A percentile compares a stretch with the other conserved stretches of the same genome.
Evolutionary conservation across 1,140 invertebrate genomes (phyloP).

Genomic region (Euwallacea similis): DNA sequence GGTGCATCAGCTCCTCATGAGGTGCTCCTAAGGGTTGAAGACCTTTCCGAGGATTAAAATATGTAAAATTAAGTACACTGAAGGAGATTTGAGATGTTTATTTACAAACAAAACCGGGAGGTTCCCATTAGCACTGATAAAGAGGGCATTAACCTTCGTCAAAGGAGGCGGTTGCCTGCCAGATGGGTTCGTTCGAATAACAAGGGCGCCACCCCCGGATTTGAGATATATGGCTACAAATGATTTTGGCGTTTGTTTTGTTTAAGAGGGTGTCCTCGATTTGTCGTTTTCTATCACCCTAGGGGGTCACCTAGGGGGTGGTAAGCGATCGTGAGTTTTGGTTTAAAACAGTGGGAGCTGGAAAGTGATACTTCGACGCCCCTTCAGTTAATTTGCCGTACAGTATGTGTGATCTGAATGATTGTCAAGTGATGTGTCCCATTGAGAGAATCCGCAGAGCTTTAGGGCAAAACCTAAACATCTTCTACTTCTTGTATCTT

Average conservation of each 20-base stretch:
- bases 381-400: background rate
- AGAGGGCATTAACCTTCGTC: background rate
- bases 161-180: background rate
- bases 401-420: no score
- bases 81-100: background rate
- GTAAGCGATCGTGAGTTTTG: background rate
- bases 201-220: constrained; percentile 1
- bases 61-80: background rate
- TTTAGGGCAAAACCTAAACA: no score
- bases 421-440: no score
- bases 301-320: background rate
- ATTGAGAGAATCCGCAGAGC: no score
- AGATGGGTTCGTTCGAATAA: background rate
- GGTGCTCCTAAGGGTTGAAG: background rate
- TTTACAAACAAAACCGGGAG: constrained; percentile 1
- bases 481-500: no score
- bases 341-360: background rate
- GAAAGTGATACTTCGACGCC: background rate
- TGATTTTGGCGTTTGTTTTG: background rate
- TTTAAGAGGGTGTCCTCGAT: background rate
- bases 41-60: background rate
- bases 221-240: background rate
- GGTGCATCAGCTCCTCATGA: background rate
- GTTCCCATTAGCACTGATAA: background rate
- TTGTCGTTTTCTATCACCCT: background rate